These are phyloP conservation scores for Vicugna pacos DNA, from an alignment of 2,113 vertebrate species.

Conservation along the genomic window DNA sequence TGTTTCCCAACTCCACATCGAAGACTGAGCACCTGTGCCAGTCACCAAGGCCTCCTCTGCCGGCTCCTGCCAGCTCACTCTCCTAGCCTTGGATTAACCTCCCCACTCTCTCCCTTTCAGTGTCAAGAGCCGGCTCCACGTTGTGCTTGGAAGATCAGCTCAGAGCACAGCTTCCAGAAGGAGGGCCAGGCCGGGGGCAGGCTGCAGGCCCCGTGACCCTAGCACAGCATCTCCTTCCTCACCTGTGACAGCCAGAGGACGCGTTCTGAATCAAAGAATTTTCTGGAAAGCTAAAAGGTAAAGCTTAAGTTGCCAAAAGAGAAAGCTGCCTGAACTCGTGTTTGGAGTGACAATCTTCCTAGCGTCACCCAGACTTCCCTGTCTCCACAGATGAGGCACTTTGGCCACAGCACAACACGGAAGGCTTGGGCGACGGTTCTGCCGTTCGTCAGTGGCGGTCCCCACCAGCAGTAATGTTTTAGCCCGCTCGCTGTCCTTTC, in stretches of 20 bases:
- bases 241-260: not conserved
- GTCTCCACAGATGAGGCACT: accelerated
- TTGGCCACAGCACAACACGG: accelerated
- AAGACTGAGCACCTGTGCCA: accelerated
- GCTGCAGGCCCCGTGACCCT: too few species aligned
- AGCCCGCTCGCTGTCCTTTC: not conserved
- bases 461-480: accelerated
- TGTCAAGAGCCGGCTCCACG: not conserved
- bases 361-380: accelerated
- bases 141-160: not conserved
- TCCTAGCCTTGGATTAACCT: not conserved
- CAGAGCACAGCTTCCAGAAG: not conserved
- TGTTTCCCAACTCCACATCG: accelerated
- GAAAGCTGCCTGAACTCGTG: not conserved
- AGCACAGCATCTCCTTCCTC: not conserved
- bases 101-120: not conserved
- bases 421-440: accelerated
- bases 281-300: not conserved
- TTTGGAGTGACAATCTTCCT: not conserved
- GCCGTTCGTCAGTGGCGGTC: accelerated
- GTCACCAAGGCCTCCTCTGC: accelerated
- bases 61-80: not conserved
- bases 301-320: not conserved
- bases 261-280: not conserved
- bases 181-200: not conserved